Conservation (phyloP, 2,797 vertebrate species). For the Lerista edwardsae region DNA sequence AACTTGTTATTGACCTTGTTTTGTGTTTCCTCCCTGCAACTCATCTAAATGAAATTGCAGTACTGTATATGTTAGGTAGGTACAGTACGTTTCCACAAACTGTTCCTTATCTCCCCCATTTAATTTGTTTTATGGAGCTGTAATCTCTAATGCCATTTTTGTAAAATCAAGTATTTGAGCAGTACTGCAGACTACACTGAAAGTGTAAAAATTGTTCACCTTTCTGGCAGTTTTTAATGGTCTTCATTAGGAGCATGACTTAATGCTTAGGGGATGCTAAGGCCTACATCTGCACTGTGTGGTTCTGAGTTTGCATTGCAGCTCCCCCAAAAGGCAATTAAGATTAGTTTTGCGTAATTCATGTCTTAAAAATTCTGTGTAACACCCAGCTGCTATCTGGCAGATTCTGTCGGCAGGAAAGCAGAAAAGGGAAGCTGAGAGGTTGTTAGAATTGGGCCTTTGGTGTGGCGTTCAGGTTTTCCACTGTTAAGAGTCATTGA, state of each 20-base stretch:
- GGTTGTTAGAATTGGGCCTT: conserved; percentile 7
- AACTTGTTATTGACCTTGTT: neutral
- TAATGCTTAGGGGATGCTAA: neutral
- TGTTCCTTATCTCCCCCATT: neutral
- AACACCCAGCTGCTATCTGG: accelerated
- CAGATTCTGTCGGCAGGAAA: neutral
- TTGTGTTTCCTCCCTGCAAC: neutral
- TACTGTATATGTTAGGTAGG: too few species aligned
- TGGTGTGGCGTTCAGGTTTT: conserved; percentile 61
- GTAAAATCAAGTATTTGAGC: neutral
- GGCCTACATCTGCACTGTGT: neutral
- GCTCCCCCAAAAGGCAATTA: accelerated
- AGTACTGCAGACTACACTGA: neutral
- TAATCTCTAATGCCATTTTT: neutral
- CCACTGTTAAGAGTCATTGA: conserved; percentile 58
- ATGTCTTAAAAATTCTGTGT: neutral
- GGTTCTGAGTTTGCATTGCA: neutral
- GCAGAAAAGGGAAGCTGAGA: conserved; percentile 23
- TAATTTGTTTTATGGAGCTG: neutral
- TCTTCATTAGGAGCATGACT: neutral
- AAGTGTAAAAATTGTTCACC: neutral
- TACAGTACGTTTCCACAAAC: neutral
- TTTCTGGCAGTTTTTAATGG: neutral
- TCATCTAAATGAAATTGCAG: neutral
- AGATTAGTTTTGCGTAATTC: conserved; percentile 31